These are phyloP conservation scores for Cryptophagus acutangulus DNA, from an alignment of 2,888 invertebrate genomes.

Conservation along the genomic window DNA sequence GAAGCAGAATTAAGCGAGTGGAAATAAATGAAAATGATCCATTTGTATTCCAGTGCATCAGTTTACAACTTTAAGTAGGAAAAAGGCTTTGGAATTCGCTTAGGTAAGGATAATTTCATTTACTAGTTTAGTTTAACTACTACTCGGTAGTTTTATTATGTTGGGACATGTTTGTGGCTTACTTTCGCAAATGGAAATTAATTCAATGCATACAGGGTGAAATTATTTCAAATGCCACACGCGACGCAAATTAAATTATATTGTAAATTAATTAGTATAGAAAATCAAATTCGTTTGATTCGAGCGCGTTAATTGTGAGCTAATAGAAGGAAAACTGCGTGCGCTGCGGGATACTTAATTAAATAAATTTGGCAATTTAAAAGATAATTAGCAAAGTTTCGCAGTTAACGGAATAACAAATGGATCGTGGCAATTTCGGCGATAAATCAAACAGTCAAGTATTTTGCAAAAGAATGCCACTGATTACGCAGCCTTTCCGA, in stretches of 20 bases:
- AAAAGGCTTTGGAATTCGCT: background rate
- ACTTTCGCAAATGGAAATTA: too few species aligned
- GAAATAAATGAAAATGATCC: constrained; percentile 1
- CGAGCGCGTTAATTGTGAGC: too few species aligned
- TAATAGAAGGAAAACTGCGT: too few species aligned
- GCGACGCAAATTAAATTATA: too few species aligned
- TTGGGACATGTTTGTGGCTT: too few species aligned
- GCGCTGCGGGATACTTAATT: constrained; percentile 1
- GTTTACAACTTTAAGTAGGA: background rate
- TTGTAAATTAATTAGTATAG: too few species aligned
- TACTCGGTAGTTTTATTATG: too few species aligned
- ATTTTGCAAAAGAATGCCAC: background rate
- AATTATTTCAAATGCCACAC: too few species aligned
- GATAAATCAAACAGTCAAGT: background rate
- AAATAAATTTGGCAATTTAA: constrained; percentile 1
- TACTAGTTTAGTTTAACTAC: background rate
- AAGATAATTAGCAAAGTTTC: background rate
- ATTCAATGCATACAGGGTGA: too few species aligned
- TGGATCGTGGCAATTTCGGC: background rate
- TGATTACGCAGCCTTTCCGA: too few species aligned
- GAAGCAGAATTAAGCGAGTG: too few species aligned
- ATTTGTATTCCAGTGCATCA: background rate
- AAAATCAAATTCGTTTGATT: too few species aligned
- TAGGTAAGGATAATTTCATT: background rate
- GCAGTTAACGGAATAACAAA: background rate